Conservation (phyloP, 2,797 vertebrate species). For the Zalophus californianus region DNA sequence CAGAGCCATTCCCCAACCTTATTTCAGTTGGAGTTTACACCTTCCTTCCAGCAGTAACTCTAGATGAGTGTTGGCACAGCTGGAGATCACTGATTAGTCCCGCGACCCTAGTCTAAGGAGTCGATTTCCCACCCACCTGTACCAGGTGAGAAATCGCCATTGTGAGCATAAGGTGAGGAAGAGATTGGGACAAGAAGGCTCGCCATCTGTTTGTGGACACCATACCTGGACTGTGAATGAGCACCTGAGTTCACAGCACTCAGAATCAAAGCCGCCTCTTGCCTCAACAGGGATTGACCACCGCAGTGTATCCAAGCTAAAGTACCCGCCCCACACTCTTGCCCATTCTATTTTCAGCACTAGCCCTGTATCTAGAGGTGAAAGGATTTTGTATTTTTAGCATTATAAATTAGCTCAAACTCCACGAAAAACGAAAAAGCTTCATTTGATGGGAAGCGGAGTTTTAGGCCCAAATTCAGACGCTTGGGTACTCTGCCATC, state of each 20-base stretch:
- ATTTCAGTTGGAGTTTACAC: background rate
- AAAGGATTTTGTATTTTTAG: background rate
- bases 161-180: background rate
- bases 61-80: background rate
- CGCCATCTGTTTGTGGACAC: slow-evolving; percentile 39
- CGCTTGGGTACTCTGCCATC: slow-evolving; percentile 85
- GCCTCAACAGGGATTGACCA: background rate
- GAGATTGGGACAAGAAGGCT: background rate
- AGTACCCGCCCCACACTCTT: fast-evolving
- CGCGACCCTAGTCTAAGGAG: background rate
- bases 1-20: background rate
- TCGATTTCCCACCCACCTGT: background rate
- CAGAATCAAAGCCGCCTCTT: background rate
- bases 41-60: background rate
- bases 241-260: background rate
- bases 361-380: background rate
- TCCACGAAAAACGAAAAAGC: background rate
- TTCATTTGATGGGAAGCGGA: background rate
- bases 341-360: background rate
- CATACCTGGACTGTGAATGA: background rate
- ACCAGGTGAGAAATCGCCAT: background rate
- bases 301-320: background rate
- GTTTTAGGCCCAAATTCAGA: slow-evolving; percentile 49
- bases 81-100: background rate
- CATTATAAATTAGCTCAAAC: background rate